Base-by-base conservation (phyloP, 2,888 invertebrate species). In the Hyalella azteca region DNA sequence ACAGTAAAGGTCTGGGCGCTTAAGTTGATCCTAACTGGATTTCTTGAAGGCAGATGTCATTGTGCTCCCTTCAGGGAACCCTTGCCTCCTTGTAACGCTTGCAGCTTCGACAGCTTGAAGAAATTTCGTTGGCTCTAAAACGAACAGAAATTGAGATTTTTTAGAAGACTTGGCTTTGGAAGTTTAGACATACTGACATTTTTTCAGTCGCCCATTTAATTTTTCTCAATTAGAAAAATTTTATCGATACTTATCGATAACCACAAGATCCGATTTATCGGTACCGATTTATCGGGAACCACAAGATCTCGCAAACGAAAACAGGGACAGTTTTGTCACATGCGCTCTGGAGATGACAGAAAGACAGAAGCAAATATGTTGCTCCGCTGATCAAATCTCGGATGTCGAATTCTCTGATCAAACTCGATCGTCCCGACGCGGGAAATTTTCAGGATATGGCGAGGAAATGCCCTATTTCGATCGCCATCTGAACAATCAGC, bases 21-120 rank as follows among this genome's bases (percentile, higher is more conserved):
- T 66, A 66, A 66, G 66, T 36, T 36, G 66, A 32, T 54, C 66
- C 66, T 66, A 66, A 66, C 66, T n/a, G 36, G 66, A 36, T 66
- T 66, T 66, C 36, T 36, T 36, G 66, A 5, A 66, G 66, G 66
- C n/a, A 36, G 29, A 36, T n/a, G 66, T 36, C 66, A 66, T 66
- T 66, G 36, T n/a, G 36, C 19, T 36, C 19, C 19, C 5, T 54
- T 54, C 54, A 54, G n/a, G n/a, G n/a, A n/a, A n/a, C n/a, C n/a
- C n/a, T n/a, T n/a, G n/a, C n/a, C n/a, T n/a, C n/a, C n/a, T n/a
- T n/a, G n/a, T n/a, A n/a, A n/a, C n/a, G n/a, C n/a, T n/a, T n/a
- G n/a, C n/a, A n/a, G n/a, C n/a, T n/a, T n/a, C n/a, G n/a, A n/a
- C n/a, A n/a, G n/a, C n/a, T n/a, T n/a, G n/a, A n/a, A n/a, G n/a